Evolutionary conservation across 2,797 vertebrate genomes (phyloP), one percentile per base, ranked within the genome.

Genomic region (Morelia viridis): DNA sequence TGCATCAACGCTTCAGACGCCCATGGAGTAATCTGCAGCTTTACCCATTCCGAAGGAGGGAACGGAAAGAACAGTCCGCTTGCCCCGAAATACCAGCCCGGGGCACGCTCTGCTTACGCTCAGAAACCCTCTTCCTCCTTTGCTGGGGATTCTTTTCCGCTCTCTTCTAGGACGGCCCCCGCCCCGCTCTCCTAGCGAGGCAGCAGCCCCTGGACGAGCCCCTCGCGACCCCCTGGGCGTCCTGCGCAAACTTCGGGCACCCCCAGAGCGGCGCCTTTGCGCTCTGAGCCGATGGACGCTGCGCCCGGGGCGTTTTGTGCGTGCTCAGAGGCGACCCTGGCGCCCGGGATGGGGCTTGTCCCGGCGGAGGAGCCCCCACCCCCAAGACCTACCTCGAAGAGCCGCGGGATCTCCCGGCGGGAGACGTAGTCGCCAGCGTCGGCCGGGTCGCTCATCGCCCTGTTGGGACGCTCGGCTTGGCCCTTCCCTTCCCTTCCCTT

Each of bases 331-430:
- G 19, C 15, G 35, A 46, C 3, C 8, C 19, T 19, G 35, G 19
- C 35, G 1, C 7, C 71, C 71, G 71, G 9, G 19, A 24, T 3
- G 31, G 35, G 35, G 19, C 35, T 80, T 46, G 71, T 1, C 9
- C 9, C 35, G 71, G 19, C 10, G n/a, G 41, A 50, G 24, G 41
- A 50, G 41, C 5, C 0, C 1, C 17, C 57, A 7, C 28, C n/a
- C n/a, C 65, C 24, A 31, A 11, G 10, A 8, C 53, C 46, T 88
- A 96, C 95, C 93, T 94, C 94, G 84, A 96, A 95, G 1, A 95
- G 94, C 62, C 88, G 41, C 87, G 94, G 94, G 91, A 93, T 94
- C 86, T 88, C 90, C 41, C 92, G 46, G 26, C 90, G 92, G 22
- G 92, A 56, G 57, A 94, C 64, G 50, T 95, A 96, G 15, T 94